Evolutionary conservation across 2,797 vertebrate species (phyloP).

Genomic region (Anisognathus igniventris): DNA sequence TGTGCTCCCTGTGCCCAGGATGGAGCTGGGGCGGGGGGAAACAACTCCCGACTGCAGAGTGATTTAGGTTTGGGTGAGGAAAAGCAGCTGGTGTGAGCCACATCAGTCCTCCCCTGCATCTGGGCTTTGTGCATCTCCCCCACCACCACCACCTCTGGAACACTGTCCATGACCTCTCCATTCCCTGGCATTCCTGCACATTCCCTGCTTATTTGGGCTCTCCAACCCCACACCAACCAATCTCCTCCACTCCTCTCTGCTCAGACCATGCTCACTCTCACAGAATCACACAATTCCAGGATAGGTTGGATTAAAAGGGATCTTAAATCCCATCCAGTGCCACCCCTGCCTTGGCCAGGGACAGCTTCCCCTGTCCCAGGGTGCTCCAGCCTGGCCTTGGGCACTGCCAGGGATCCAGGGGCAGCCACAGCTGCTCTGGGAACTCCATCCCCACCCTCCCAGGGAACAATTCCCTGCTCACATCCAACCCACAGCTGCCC

Average conservation of each 20-base stretch:
- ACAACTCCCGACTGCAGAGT: rapidly evolving
- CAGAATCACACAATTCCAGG: not conserved
- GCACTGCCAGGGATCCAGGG: not conserved
- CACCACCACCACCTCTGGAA: not conserved
- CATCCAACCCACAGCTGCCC: not conserved
- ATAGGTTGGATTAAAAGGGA: not conserved
- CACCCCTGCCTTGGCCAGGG: not conserved
- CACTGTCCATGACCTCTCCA: not conserved
- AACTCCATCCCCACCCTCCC: not conserved
- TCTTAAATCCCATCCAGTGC: not conserved
- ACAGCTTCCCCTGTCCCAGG: not conserved
- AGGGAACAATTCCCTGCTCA: not conserved
- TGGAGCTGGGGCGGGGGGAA: not conserved
- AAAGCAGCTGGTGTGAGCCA: not conserved
- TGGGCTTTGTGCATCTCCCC: not conserved
- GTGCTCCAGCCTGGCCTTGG: not conserved
- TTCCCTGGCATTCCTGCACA: not conserved
- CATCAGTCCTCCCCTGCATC: not conserved
- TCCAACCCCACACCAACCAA: not conserved
- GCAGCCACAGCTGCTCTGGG: not conserved
- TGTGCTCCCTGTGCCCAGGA: not conserved
- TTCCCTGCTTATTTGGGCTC: not conserved
- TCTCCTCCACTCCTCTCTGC: not conserved
- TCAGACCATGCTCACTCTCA: not conserved
- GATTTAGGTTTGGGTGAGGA: not conserved